A percentile compares a stretch with the other conserved stretches of the same genome.
phyloP scores from a whole-genome alignment of 2,888 invertebrate genomes.

The Pocota personata region DNA sequence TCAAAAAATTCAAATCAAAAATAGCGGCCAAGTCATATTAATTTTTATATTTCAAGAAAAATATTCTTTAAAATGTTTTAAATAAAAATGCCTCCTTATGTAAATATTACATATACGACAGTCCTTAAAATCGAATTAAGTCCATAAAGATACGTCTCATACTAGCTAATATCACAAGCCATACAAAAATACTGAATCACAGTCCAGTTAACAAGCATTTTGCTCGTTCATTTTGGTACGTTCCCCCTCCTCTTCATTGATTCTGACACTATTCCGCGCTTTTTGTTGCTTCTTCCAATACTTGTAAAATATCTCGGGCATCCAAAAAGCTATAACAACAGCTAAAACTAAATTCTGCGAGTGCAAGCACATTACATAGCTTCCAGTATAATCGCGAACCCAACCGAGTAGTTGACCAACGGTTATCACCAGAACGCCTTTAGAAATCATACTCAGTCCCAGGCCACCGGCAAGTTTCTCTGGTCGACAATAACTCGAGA shows the following conservation, averaged over 20 bases:
- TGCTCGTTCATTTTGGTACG: slow-evolving; percentile 33
- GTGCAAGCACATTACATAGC: slow-evolving; percentile 86
- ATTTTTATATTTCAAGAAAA: background rate
- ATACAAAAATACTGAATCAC: slow-evolving; percentile 14
- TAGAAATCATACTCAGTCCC: slow-evolving; percentile 89
- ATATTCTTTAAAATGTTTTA: background rate
- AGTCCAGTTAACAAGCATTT: slow-evolving; percentile 27
- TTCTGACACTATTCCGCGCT: background rate
- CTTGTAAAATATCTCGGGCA: slow-evolving; percentile 84
- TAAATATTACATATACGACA: slow-evolving; percentile 20
- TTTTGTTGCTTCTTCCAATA: slow-evolving; percentile 79
- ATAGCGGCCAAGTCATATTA: too few species aligned
- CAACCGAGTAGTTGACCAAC: slow-evolving; percentile 86
- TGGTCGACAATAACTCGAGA: slow-evolving; percentile 86
- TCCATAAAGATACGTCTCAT: background rate
- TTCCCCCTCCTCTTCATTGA: background rate
- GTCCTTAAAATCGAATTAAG: slow-evolving; percentile 25
- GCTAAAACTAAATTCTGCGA: slow-evolving; percentile 85
- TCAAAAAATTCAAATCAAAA: too few species aligned
- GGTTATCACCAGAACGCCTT: slow-evolving; percentile 87
- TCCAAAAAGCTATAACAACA: slow-evolving; percentile 85
- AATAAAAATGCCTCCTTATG: slow-evolving; percentile 4
- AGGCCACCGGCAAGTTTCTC: slow-evolving; percentile 87
- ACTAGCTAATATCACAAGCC: slow-evolving; percentile 33
- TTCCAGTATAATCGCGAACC: slow-evolving; percentile 87